phyloP scores from a whole-genome alignment of 2,888 invertebrate genomes.

The Cosmia trapezina region DNA sequence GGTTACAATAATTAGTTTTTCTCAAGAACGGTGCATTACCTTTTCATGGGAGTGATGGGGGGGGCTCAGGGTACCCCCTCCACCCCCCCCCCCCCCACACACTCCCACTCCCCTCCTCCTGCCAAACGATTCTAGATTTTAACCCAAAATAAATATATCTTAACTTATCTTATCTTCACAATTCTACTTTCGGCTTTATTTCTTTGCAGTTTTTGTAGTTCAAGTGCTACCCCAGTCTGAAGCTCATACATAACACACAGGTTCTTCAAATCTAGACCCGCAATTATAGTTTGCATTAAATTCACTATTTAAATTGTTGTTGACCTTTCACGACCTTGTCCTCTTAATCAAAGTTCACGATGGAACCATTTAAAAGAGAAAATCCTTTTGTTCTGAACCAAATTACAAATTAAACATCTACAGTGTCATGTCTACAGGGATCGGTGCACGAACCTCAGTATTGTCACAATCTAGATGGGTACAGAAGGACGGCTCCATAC shows the following conservation, averaged over 20 bases:
- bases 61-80: too few relatives aligned
- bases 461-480: not conserved
- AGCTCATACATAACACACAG: not conserved
- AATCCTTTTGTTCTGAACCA: slow-evolving; percentile 21
- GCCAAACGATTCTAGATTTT: too few relatives aligned
- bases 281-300: not conserved
- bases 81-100: too few relatives aligned
- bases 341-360: slow-evolving; percentile 14
- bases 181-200: not conserved
- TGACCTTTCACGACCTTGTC: slow-evolving; percentile 3
- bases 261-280: not conserved
- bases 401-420: slow-evolving; percentile 38
- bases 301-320: not conserved
- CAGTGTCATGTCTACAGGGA: slow-evolving; percentile 18
- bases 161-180: too few relatives aligned
- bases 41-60: too few relatives aligned
- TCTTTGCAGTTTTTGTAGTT: not conserved
- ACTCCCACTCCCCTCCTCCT: too few relatives aligned
- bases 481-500: not conserved
- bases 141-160: too few relatives aligned
- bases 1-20: too few relatives aligned
- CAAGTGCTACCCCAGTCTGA: not conserved
- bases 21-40: too few relatives aligned
- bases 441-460: slow-evolving; percentile 13
- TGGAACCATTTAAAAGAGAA: slow-evolving; percentile 20